Evolutionary conservation across 2,888 invertebrate genomes (phyloP).

Genomic region (Diarsia mendica): DNA sequence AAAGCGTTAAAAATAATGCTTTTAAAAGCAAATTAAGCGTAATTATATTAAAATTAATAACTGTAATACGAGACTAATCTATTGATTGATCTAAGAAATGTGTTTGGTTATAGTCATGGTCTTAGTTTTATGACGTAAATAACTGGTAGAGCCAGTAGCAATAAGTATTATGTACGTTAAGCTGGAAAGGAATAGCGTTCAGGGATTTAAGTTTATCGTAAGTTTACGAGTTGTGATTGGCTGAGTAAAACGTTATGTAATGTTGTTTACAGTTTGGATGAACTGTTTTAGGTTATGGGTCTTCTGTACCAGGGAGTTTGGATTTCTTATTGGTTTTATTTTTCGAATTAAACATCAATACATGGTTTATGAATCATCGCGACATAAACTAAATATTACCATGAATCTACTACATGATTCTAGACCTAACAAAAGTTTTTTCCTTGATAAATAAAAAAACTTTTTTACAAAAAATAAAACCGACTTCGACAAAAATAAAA

Average conservation of each 20-base stretch:
- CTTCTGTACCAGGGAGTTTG: neutral
- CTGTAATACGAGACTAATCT: constrained; percentile 54
- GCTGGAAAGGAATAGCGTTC: constrained; percentile 8
- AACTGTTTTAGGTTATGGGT: neutral
- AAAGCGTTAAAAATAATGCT: constrained; percentile 38
- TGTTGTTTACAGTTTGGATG: neutral
- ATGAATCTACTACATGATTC: neutral
- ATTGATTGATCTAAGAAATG: constrained; percentile 50
- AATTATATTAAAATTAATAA: constrained; percentile 56
- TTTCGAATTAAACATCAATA: neutral
- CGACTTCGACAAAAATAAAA: too few relatives aligned
- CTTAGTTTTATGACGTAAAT: constrained; percentile 46
- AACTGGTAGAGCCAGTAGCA: constrained; percentile 4
- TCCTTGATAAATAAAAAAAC: too few relatives aligned
- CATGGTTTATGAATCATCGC: neutral
- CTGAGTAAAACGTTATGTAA: constrained; percentile 1
- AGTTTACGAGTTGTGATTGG: constrained; percentile 34
- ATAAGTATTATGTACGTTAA: constrained; percentile 5
- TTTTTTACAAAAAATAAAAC: too few relatives aligned
- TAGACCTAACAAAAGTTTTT: neutral
- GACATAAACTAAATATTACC: neutral
- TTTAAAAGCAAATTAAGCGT: constrained; percentile 43
- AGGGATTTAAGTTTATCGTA: constrained; percentile 23
- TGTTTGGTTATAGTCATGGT: constrained; percentile 45
- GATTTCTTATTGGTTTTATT: neutral